Conservation (phyloP, 2,113 vertebrate genomes). For the Lophochroa leadbeateri region DNA sequence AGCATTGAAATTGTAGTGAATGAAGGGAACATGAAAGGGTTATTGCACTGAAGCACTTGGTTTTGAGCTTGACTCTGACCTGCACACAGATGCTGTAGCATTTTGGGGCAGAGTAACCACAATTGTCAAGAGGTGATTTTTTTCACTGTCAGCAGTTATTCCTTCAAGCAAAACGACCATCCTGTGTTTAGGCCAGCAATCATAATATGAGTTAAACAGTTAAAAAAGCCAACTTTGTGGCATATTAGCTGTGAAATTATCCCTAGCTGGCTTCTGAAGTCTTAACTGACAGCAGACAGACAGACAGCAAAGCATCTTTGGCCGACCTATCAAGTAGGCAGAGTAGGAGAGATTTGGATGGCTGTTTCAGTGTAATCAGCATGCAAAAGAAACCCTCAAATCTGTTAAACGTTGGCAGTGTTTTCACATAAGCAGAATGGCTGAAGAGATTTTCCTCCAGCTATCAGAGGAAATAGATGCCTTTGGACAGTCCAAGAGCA, state of each 20-base stretch:
- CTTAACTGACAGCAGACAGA: neutral
- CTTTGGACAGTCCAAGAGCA: neutral
- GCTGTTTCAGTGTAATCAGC: neutral
- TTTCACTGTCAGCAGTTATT: neutral
- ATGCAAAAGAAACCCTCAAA: neutral
- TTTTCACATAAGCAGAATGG: neutral
- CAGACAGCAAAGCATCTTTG: neutral
- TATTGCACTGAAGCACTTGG: neutral
- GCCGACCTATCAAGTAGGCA: neutral
- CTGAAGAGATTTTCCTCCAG: neutral
- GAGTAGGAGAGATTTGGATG: neutral
- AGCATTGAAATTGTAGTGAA: neutral
- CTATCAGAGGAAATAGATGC: neutral
- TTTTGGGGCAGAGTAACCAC: neutral
- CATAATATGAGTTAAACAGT: neutral
- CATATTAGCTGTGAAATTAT: neutral
- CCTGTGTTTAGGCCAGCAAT: neutral
- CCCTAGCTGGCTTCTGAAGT: neutral
- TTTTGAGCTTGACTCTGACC: neutral
- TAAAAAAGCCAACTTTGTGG: neutral
- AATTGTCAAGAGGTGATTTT: neutral
- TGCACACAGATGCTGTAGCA: neutral
- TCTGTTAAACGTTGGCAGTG: neutral
- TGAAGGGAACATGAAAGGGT: neutral
- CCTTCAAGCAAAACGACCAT: neutral